Evolutionary conservation across 2,797 vertebrate species (phyloP).

Genomic region (Menidia menidia): DNA sequence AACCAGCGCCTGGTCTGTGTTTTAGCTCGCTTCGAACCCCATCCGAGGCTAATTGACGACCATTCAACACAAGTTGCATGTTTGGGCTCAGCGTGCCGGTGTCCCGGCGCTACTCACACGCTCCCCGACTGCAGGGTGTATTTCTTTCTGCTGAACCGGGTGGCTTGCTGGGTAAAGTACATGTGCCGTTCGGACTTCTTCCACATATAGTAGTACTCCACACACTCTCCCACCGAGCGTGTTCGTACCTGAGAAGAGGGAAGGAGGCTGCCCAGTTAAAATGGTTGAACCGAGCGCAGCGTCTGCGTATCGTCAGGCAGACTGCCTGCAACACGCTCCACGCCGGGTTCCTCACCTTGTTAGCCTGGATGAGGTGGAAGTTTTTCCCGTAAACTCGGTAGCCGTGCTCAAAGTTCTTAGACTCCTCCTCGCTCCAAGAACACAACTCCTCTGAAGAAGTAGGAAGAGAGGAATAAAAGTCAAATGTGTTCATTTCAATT

Average conservation of each 20-base stretch:
- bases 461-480: fast-evolving
- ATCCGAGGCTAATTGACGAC: too few relatives aligned
- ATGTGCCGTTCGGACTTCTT: slow-evolving; percentile 95
- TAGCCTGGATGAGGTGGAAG: slow-evolving; percentile 97
- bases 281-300: not conserved
- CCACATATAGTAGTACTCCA: slow-evolving; percentile 98
- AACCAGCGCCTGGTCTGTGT: too few relatives aligned
- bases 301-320: not conserved
- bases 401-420: slow-evolving; percentile 93
- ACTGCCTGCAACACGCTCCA: not conserved
- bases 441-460: slow-evolving; percentile 88
- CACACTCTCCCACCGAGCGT: slow-evolving; percentile 93
- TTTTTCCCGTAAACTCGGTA: slow-evolving; percentile 97
- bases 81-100: not conserved
- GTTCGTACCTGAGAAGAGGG: slow-evolving; percentile 89
- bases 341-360: slow-evolving; percentile 85
- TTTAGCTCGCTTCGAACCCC: too few relatives aligned
- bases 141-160: slow-evolving; percentile 90
- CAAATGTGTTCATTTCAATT: not conserved
- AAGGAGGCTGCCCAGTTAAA: not conserved
- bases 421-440: slow-evolving; percentile 95
- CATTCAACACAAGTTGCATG: too few relatives aligned
- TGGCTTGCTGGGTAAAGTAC: slow-evolving; percentile 93
- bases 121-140: slow-evolving; percentile 87
- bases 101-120: slow-evolving; percentile 80